These are phyloP conservation scores for Podarcis siculus DNA, from an alignment of 2,797 vertebrate species.

Conservation along the genomic window DNA sequence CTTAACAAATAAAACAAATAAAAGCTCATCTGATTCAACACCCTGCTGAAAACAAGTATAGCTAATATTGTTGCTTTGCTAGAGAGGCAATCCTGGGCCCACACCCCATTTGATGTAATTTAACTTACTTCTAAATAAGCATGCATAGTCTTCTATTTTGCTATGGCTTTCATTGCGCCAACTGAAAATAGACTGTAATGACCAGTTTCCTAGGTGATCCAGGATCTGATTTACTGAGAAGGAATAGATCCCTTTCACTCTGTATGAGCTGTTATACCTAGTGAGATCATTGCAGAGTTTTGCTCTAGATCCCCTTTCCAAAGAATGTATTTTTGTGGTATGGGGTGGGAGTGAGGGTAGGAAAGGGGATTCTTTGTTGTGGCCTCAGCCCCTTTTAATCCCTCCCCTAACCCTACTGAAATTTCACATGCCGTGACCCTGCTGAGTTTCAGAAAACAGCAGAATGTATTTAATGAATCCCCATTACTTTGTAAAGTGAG, in stretches of 20 bases:
- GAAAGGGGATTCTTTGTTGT: background rate
- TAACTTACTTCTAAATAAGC: background rate
- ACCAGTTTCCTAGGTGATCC: background rate
- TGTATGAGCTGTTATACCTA: background rate
- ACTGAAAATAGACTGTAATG: background rate
- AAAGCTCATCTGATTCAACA: background rate
- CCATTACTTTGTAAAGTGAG: background rate
- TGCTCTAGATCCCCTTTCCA: background rate
- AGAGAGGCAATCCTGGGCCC: background rate
- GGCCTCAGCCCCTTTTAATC: background rate
- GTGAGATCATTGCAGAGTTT: background rate
- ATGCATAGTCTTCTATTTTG: background rate
- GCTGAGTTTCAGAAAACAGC: background rate
- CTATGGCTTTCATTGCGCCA: background rate
- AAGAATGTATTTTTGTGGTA: background rate
- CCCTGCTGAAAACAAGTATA: background rate
- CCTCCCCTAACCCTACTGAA: background rate
- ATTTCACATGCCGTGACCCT: background rate
- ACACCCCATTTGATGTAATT: background rate
- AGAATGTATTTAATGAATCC: background rate
- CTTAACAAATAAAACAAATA: too few species aligned
- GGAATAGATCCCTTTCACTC: background rate
- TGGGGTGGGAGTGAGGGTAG: background rate
- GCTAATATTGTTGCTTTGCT: background rate
- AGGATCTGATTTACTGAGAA: background rate